Base-by-base conservation (phyloP, 2,113 vertebrate genomes). In the Marcusenius ussheri region DNA sequence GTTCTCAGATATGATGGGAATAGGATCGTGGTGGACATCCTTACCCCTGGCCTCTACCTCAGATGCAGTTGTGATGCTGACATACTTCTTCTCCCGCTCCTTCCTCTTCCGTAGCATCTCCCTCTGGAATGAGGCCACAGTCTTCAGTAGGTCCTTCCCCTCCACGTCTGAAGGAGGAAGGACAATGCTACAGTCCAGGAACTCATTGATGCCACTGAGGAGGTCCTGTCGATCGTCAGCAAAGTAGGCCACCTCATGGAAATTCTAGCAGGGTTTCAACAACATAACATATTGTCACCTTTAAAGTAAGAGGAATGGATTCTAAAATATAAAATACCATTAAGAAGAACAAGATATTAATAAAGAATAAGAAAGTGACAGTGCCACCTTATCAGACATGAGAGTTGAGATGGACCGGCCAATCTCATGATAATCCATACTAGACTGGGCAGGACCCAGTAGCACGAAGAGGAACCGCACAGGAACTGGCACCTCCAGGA, bases 331-430 rank as follows among this genome's bases (percentile, higher is more conserved):
- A 84, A 47, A 84, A 84, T 84, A 46, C 2, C 45, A 83, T 45
- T 47, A 24, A 47, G 9, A 17, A 42, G 6, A 11, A 83, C 1
- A 24, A 83, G 8, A 83, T 83, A 45, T 46, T 45, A 84, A 46
- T 24, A n/a, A 47, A 84, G 47, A 51, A 35, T 31, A 46, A 85
- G 39, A 50, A 47, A 50, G 19, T 31, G 13, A 39, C 53, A 62
- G 15, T 8, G 8, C 13, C 93, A 99, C 98, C 97, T 99, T 99
- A 94, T 99, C 98, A 0, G 98, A 99, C 98, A 99, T 99, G 89
- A 99, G 98, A 1, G 98, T 99, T 35, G 98, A 97, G 90, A 99
- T 99, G 80, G 98, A 99, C n/a, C 98, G 98, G 84, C 98, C 98
- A 1, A 99, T 98, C 94, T 99, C 98, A 0, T 99, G 98, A 91